Percentiles rank a stretch among this genome's conserved stretches.
phyloP scores from a whole-genome alignment of 1,140 invertebrate species.

The Achatina immaculata region DNA sequence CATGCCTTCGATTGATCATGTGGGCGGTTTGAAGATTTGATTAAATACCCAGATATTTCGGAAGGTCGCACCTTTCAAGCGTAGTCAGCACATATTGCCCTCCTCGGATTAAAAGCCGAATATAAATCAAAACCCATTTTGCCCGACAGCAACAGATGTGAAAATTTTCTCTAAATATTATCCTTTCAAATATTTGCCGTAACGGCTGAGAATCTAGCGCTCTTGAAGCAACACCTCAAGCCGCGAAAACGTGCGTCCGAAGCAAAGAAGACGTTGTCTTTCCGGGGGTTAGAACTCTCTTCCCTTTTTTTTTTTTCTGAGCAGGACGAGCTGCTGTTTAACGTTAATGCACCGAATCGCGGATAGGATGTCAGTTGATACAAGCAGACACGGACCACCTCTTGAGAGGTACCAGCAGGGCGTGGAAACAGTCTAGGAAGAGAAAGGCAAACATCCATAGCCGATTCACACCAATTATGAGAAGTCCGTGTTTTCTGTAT shows the following conservation, averaged over 20 bases:
- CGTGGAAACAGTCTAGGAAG: background rate
- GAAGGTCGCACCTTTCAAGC: too few relatives aligned
- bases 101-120: too few relatives aligned
- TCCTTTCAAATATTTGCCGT: background rate
- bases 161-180: constrained; percentile 4
- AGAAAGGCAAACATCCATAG: background rate
- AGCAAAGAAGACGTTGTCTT: background rate
- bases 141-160: background rate
- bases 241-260: background rate
- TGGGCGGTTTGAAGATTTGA: too few relatives aligned
- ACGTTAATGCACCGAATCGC: constrained; percentile 4
- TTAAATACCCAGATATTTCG: too few relatives aligned
- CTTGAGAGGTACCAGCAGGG: background rate
- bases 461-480: background rate
- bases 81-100: background rate
- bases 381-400: background rate
- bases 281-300: background rate
- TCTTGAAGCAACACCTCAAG: background rate
- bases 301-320: background rate
- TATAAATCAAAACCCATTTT: background rate
- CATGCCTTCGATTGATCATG: too few relatives aligned
- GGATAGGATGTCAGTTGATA: background rate
- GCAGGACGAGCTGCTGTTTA: background rate
- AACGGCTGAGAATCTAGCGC: background rate
- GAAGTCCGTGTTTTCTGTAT: background rate